Percentiles rank a stretch among this genome's conserved stretches.
These are phyloP conservation scores for Petrosia ficiformis DNA, from an alignment of 37 sponge, comb jelly and placozoan species.

Conservation along the genomic window DNA sequence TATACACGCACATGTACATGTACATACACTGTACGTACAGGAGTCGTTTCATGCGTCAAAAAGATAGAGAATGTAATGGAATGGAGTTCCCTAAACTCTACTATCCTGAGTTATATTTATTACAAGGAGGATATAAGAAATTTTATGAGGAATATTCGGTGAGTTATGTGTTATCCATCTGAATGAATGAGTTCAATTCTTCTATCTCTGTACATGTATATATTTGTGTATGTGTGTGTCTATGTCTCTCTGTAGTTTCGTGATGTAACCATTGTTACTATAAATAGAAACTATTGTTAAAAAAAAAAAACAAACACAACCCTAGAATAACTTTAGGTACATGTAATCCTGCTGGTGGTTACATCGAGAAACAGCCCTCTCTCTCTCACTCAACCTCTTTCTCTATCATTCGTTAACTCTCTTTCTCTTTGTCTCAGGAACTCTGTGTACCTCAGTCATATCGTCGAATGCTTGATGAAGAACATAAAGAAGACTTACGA, in stretches of 20 bases:
- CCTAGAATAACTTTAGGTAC: too few relatives aligned
- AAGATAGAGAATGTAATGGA: slow-evolving; percentile 72
- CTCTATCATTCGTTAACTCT: too few relatives aligned
- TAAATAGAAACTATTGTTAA: too few relatives aligned
- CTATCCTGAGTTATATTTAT: slow-evolving; percentile 94
- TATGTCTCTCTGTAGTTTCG: neutral
- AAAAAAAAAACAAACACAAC: too few relatives aligned
- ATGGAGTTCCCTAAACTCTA: slow-evolving; percentile 85
- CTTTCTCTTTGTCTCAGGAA: slow-evolving; percentile 22
- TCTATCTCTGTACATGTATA: too few relatives aligned
- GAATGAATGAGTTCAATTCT: neutral
- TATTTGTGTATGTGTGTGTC: neutral
- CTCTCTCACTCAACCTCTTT: too few relatives aligned
- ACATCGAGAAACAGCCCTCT: too few relatives aligned
- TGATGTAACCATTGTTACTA: neutral
- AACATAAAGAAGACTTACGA: slow-evolving; percentile 62
- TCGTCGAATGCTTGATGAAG: slow-evolving; percentile 62
- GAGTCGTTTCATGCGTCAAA: slow-evolving; percentile 69
- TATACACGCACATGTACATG: too few relatives aligned
- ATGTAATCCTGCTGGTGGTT: too few relatives aligned
- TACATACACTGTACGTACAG: too few relatives aligned
- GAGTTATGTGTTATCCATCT: slow-evolving; percentile 1
- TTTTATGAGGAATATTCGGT: slow-evolving; percentile 43
- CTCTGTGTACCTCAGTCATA: slow-evolving; percentile 74
- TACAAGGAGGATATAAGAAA: slow-evolving; percentile 88